Base-by-base conservation (phyloP, 2,113 vertebrate species). In the Tautogolabrus adspersus region DNA sequence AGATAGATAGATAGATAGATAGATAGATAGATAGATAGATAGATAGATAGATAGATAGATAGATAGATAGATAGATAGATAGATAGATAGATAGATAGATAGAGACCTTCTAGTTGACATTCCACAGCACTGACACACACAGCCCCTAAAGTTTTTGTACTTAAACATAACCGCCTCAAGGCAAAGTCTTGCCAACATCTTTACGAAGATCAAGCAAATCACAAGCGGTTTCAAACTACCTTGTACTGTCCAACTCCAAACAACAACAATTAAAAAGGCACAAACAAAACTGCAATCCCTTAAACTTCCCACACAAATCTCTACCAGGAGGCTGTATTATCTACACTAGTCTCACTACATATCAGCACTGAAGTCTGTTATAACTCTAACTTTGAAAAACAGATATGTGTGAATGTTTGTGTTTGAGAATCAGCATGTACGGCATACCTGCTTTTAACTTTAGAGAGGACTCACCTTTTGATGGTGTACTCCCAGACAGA, bases 391-490 rank as follows among this genome's bases (percentile, higher is more conserved):
- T 79, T 79, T 46, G 9, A 51, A 55, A 64, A 58, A 63, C 42
- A 21, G 11, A 34, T 30, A 60, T 30, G 56, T 62, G 46, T 18
- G n/a, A 9, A 7, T 37, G 21, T 3, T 42, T 11, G 18, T 18
- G 65, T 44, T 6, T 38, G 15, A 26, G 21, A 42, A 66, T 68
- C 16, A 0, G 40, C 30, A 72, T 40, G 58, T 54, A 19, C 63
- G 19, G 44, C 74, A 76, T 52, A 74, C 26, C 22, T 23, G 61
- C 65, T 66, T 55, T 59, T 71, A 78, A 86, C 83, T 86, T 81
- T 70, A 72, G 72, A 84, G 74, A 52, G 61, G 69, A 92, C 92
- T 93, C 85, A 93, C 92, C 90, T 89, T 86, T 62, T 21, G 62
- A 87, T 55, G 82, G 63, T 75, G 59, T 21, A 67, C 62, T 82